Percentiles rank a stretch among this genome's conserved stretches.
Evolutionary conservation across 2,888 invertebrate genomes (phyloP).

Genomic region (Diplazon laetatorius): DNA sequence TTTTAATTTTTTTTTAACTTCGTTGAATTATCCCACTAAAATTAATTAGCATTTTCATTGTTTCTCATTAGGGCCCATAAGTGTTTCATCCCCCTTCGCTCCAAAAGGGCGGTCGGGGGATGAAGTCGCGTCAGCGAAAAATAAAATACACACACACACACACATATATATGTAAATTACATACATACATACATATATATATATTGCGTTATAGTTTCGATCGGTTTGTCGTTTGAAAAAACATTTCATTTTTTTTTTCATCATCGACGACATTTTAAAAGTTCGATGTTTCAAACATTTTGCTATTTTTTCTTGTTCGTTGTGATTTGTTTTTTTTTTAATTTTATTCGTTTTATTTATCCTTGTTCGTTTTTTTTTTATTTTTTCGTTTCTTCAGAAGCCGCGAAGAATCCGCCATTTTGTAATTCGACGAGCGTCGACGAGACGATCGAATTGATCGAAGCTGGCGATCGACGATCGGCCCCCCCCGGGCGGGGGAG

Average conservation of each 20-base stretch:
- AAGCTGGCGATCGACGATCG: slow-evolving; percentile 6
- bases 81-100: slow-evolving; percentile 9
- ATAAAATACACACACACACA: not conserved
- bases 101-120: not conserved
- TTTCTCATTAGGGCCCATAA: slow-evolving; percentile 7
- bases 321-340: slow-evolving; percentile 32
- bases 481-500: too few relatives aligned
- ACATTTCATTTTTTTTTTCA: too few relatives aligned
- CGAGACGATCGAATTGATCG: slow-evolving; percentile 40
- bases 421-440: not conserved
- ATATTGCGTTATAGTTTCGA: slow-evolving; percentile 33
- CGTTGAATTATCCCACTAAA: slow-evolving; percentile 53
- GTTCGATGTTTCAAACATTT: not conserved
- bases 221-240: slow-evolving; percentile 16
- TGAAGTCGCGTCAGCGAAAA: slow-evolving; percentile 29
- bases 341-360: slow-evolving; percentile 70
- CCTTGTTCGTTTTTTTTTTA: slow-evolving; percentile 35
- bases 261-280: too few relatives aligned
- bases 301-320: not conserved
- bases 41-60: slow-evolving; percentile 50
- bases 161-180: too few relatives aligned
- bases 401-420: not conserved
- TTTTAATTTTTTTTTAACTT: too few relatives aligned
- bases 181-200: not conserved
- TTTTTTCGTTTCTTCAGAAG: slow-evolving; percentile 70